phyloP scores from a whole-genome alignment of 2,797 vertebrate species.

The Epinephelus coioides region DNA sequence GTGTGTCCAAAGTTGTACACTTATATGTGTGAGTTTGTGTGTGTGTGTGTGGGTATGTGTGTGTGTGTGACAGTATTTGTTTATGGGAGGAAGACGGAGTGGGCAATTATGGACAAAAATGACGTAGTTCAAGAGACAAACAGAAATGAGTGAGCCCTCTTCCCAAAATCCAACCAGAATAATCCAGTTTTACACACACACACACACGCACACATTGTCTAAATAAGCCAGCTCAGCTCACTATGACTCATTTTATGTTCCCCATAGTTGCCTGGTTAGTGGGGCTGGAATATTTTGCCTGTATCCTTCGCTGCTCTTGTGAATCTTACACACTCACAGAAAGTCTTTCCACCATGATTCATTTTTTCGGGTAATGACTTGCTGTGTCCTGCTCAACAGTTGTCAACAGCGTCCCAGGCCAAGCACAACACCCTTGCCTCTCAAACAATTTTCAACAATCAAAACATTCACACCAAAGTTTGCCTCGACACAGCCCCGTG shows the following conservation, averaged over 20 bases:
- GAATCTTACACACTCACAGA: slow-evolving; percentile 80
- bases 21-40: slow-evolving; percentile 8
- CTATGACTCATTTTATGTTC: slow-evolving; percentile 80
- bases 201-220: slow-evolving; percentile 64
- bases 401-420: slow-evolving; percentile 67
- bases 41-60: slow-evolving; percentile 21
- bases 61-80: slow-evolving; percentile 52
- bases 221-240: slow-evolving; percentile 78
- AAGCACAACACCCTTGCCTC: slow-evolving; percentile 68
- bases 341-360: slow-evolving; percentile 84
- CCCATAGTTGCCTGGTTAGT: slow-evolving; percentile 72
- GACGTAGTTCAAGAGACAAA: slow-evolving; percentile 64
- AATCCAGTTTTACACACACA: slow-evolving; percentile 69
- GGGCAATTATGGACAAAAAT: slow-evolving; percentile 57
- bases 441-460: slow-evolving; percentile 56
- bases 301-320: slow-evolving; percentile 58
- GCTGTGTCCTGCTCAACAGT: slow-evolving; percentile 70
- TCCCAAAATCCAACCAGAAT: slow-evolving; percentile 81
- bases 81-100: slow-evolving; percentile 60
- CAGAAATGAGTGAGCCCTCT: slow-evolving; percentile 76
- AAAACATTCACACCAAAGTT: slow-evolving; percentile 51
- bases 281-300: slow-evolving; percentile 75
- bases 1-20: slow-evolving; percentile 6
- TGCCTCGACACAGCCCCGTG: not conserved
- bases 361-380: slow-evolving; percentile 75